Conservation (phyloP, 2,113 vertebrate genomes). For the Pelvicachromis taeniatus region DNA sequence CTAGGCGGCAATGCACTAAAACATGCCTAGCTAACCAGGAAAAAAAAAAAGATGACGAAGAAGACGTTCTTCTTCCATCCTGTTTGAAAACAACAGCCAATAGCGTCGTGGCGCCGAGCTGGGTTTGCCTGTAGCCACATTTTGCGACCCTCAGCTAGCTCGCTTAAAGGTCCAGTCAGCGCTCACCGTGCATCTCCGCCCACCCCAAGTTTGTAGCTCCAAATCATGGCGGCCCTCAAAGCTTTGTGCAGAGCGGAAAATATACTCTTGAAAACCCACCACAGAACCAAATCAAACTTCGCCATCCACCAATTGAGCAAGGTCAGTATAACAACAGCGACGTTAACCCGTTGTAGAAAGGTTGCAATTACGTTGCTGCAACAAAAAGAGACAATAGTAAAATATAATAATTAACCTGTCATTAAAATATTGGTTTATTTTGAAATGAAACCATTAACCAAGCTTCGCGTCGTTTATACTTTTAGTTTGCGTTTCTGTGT, state of each 20-base stretch:
- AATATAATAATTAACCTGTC: neutral
- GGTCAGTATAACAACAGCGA: slow-evolving; percentile 59
- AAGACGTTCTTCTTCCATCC: neutral
- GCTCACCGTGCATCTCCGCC: neutral
- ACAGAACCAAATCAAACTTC: slow-evolving; percentile 37
- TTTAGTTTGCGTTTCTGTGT: neutral
- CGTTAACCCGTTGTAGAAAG: neutral
- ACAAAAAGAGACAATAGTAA: neutral
- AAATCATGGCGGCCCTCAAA: slow-evolving; percentile 72
- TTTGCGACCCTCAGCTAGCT: neutral
- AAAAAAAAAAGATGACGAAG: neutral
- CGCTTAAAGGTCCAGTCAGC: neutral
- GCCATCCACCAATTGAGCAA: slow-evolving; percentile 44
- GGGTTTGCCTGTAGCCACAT: neutral
- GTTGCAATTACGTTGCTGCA: neutral
- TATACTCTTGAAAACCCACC: slow-evolving; percentile 45
- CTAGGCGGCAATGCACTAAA: neutral
- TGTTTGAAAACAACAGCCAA: neutral
- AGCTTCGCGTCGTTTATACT: neutral
- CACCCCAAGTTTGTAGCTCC: neutral
- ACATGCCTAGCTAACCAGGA: neutral
- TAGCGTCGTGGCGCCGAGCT: neutral
- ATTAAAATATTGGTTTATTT: neutral
- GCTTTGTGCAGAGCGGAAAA: slow-evolving; percentile 56
- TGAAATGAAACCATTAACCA: neutral